Percentiles rank a stretch among this genome's conserved stretches.
phyloP scores from a whole-genome alignment of 2,888 invertebrate species.

The Dioctria rufipes region DNA sequence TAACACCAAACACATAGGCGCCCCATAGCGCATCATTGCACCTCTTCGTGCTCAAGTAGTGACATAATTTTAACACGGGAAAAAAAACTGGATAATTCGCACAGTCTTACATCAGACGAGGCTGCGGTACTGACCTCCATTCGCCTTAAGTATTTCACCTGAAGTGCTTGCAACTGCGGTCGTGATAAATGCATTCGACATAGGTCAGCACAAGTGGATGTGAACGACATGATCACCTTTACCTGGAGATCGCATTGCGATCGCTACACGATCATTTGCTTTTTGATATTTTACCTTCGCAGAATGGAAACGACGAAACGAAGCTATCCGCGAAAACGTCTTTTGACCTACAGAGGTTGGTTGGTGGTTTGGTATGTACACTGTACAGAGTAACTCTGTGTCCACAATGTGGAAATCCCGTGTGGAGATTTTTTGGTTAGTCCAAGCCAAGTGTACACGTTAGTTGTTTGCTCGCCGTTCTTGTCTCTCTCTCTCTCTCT shows the following conservation, averaged over 20 bases:
- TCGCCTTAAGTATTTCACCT: slow-evolving; percentile 49
- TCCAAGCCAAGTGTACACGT: neutral
- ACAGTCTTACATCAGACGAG: slow-evolving; percentile 39
- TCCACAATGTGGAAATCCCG: slow-evolving; percentile 17
- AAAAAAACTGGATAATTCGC: slow-evolving; percentile 37
- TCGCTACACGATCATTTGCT: slow-evolving; percentile 53
- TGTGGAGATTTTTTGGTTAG: slow-evolving; percentile 1
- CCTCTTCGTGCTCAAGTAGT: slow-evolving; percentile 37
- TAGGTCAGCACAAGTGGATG: slow-evolving; percentile 58
- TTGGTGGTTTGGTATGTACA: too few species aligned
- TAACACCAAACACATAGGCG: neutral
- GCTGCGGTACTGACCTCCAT: slow-evolving; percentile 44
- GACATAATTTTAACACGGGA: slow-evolving; percentile 47
- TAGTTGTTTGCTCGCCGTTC: too few species aligned
- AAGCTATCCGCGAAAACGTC: slow-evolving; percentile 5
- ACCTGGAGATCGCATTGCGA: slow-evolving; percentile 51
- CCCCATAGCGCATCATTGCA: slow-evolving; percentile 5
- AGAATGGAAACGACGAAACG: neutral
- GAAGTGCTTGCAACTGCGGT: slow-evolving; percentile 50
- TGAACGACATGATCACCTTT: slow-evolving; percentile 58
- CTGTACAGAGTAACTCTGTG: neutral
- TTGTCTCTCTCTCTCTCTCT: too few species aligned
- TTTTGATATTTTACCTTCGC: slow-evolving; percentile 47
- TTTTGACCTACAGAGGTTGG: slow-evolving; percentile 16
- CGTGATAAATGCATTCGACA: slow-evolving; percentile 59